These are phyloP conservation scores for Spea multiplicata DNA, from an alignment of 2,113 vertebrate species.

Conservation along the genomic window DNA sequence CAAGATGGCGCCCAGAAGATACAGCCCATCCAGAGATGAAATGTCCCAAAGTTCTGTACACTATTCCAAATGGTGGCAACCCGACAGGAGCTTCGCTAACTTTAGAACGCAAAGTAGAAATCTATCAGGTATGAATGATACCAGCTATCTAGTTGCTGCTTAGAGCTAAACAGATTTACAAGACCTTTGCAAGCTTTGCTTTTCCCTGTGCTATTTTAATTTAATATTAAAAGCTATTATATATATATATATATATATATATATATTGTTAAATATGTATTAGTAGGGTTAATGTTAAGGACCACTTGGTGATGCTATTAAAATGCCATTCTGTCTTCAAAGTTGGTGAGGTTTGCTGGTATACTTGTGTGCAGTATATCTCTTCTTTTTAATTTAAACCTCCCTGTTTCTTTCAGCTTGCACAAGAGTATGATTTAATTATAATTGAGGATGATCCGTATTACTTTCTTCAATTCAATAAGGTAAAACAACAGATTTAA, in stretches of 20 bases:
- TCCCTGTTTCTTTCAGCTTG: slow-evolving; percentile 70
- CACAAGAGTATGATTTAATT: slow-evolving; percentile 86
- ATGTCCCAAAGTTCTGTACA: slow-evolving; percentile 83
- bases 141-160: too few species aligned
- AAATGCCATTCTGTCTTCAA: too few species aligned
- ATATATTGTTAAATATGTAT: too few species aligned
- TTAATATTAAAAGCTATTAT: too few species aligned
- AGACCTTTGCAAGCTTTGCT: too few species aligned
- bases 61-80: slow-evolving; percentile 91
- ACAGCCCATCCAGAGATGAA: slow-evolving; percentile 59
- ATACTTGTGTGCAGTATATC: too few species aligned
- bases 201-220: too few species aligned
- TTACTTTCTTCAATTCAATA: slow-evolving; percentile 92
- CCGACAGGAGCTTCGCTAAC: slow-evolving; percentile 87
- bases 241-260: too few species aligned
- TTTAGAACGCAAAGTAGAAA: slow-evolving; percentile 75
- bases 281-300: too few species aligned
- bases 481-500: slow-evolving; percentile 66
- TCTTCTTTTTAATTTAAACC: background rate
- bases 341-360: too few species aligned
- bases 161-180: too few species aligned
- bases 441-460: slow-evolving; percentile 97
- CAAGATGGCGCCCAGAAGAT: slow-evolving; percentile 78
- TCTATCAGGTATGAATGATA: slow-evolving; percentile 77
- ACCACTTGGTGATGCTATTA: too few species aligned